phyloP scores from a whole-genome alignment of 2,888 invertebrate genomes.

The Baronia brevicornis region DNA sequence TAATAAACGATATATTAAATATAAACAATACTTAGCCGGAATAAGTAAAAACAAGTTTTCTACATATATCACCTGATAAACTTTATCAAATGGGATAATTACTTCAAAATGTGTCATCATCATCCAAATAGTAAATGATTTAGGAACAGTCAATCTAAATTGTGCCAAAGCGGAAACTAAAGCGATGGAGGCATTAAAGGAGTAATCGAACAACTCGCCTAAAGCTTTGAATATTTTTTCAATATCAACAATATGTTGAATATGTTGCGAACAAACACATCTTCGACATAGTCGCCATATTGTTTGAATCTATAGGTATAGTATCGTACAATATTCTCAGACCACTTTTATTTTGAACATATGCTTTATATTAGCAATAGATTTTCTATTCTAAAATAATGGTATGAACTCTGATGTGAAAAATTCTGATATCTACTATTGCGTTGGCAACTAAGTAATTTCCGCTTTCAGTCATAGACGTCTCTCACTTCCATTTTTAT shows the following conservation, averaged over 20 bases:
- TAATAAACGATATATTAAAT: too few species aligned
- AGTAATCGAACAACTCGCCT: slow-evolving; percentile 35
- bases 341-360: slow-evolving; percentile 39
- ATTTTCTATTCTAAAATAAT: too few species aligned
- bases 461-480: too few species aligned
- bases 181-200: slow-evolving; percentile 25
- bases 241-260: slow-evolving; percentile 34
- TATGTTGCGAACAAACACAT: slow-evolving; percentile 21
- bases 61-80: slow-evolving; percentile 38
- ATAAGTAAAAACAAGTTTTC: slow-evolving; percentile 35
- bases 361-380: slow-evolving; percentile 35
- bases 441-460: too few species aligned
- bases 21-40: slow-evolving; percentile 35
- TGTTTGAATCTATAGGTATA: slow-evolving; percentile 39
- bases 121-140: slow-evolving; percentile 34
- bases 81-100: slow-evolving; percentile 34
- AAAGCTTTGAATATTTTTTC: slow-evolving; percentile 34
- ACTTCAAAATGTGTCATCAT: slow-evolving; percentile 28
- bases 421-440: too few species aligned
- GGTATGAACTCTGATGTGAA: too few species aligned
- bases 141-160: slow-evolving; percentile 25
- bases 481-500: too few species aligned
- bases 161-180: slow-evolving; percentile 27
- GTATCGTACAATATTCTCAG: slow-evolving; percentile 44
- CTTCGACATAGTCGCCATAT: slow-evolving; percentile 50